These are phyloP conservation scores for Dendrolimus punctatus DNA, from an alignment of 1,140 invertebrate species.

Conservation along the genomic window DNA sequence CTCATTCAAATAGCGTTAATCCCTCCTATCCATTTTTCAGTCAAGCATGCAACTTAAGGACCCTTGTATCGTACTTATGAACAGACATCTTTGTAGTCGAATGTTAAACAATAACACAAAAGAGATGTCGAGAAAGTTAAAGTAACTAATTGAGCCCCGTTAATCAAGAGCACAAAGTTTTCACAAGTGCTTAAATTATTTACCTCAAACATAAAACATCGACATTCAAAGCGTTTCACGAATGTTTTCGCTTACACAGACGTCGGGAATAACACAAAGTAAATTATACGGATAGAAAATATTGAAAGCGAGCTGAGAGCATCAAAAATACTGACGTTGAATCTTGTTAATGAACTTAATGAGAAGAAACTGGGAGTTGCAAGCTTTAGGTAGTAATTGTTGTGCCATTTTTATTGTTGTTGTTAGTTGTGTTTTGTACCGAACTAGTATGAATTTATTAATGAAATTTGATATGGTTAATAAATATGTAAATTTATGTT, in stretches of 20 bases:
- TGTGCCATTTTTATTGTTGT: no score
- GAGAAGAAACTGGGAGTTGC: conserved; percentile 51
- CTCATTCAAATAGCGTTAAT: no score
- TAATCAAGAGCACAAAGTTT: conserved; percentile 65
- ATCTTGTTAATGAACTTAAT: conserved; percentile 66
- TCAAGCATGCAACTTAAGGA: no score
- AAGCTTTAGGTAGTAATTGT: conserved; percentile 27
- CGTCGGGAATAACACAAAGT: conserved; percentile 46
- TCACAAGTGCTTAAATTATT: conserved; percentile 67
- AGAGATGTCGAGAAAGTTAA: conserved; percentile 53
- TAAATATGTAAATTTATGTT: no score
- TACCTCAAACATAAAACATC: conserved; percentile 64
- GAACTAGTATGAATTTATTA: no score
- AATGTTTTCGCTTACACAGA: conserved; percentile 55
- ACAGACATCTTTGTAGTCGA: background rate
- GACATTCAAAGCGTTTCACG: conserved; percentile 57
- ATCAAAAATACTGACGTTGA: conserved; percentile 63
- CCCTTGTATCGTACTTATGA: no score
- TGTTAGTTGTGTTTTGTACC: no score
- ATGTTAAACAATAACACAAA: conserved; percentile 37
- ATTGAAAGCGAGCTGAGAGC: conserved; percentile 55
- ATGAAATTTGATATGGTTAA: no score
- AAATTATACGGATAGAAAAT: conserved; percentile 57
- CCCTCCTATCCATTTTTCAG: no score
- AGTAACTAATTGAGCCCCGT: conserved; percentile 61